Conservation (phyloP, 2,797 vertebrate genomes). For the Spinibarbus caldwelli region DNA sequence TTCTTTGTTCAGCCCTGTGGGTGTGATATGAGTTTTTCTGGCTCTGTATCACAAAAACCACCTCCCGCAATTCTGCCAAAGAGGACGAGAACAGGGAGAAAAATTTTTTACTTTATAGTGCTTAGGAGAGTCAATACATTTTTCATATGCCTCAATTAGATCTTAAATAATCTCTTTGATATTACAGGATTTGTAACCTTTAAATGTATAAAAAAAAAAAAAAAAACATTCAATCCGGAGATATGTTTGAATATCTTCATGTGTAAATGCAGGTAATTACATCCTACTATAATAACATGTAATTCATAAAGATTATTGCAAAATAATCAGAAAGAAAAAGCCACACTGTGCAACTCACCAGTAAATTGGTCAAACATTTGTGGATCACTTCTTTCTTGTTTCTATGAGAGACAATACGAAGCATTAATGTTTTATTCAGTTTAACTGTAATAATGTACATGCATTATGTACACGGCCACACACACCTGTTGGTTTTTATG, state of each 20-base stretch:
- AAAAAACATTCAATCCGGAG: not conserved
- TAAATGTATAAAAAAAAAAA: not conserved
- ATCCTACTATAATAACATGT: not conserved
- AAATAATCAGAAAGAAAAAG: not conserved
- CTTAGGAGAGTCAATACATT: not conserved
- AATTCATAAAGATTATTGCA: not conserved
- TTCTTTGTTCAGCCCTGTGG: constrained; percentile 77
- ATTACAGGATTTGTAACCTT: not conserved
- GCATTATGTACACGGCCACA: not conserved
- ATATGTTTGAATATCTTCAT: not conserved
- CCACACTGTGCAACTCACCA: not conserved
- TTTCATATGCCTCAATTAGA: not conserved
- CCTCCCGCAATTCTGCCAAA: constrained; percentile 77
- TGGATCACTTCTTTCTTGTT: not conserved
- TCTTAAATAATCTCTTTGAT: not conserved
- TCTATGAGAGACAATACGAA: not conserved
- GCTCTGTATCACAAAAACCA: constrained; percentile 91
- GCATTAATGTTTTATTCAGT: not conserved
- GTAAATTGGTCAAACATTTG: not conserved
- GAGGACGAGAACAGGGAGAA: not conserved
- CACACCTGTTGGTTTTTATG: too few species aligned
- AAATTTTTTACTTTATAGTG: not conserved
- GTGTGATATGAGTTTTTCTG: constrained; percentile 88
- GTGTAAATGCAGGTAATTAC: not conserved
- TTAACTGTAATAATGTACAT: not conserved